Conservation (phyloP, 2,113 vertebrate genomes). For the Manacus vitellinus region DNA sequence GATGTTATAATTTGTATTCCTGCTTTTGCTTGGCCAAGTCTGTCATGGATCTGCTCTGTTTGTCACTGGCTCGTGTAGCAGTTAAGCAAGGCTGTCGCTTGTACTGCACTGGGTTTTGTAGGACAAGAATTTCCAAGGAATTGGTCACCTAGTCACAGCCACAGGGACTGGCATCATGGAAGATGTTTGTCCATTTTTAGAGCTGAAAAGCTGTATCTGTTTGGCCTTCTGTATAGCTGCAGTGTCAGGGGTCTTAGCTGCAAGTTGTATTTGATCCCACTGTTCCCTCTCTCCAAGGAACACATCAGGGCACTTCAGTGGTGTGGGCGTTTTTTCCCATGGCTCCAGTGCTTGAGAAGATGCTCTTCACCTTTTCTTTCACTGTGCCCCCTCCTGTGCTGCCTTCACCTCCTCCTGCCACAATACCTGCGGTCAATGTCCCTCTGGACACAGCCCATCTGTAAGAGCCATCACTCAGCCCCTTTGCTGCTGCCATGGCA, state of each 20-base stretch:
- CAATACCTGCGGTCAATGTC: too few relatives aligned
- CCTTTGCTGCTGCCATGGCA: not conserved
- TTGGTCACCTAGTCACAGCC: not conserved
- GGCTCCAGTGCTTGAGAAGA: not conserved
- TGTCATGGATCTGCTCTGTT: not conserved
- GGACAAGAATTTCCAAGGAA: not conserved
- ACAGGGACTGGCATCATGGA: fast-evolving
- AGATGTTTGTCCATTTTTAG: not conserved
- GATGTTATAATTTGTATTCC: constrained; percentile 33
- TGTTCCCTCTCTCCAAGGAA: not conserved
- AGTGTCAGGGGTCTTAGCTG: not conserved
- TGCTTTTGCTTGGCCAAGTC: not conserved
- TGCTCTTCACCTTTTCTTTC: not conserved
- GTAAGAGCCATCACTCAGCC: not conserved
- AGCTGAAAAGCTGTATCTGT: not conserved
- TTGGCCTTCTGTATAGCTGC: not conserved
- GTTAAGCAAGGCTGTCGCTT: not conserved
- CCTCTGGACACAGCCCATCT: not conserved
- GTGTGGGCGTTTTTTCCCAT: fast-evolving
- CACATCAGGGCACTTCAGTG: not conserved
- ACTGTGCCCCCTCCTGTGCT: not conserved
- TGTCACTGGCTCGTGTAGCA: not conserved
- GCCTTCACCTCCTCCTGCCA: not conserved
- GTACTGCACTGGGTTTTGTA: not conserved
- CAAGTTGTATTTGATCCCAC: not conserved